phyloP scores from a whole-genome alignment of 1,140 invertebrate genomes.

The Prorops nasuta region DNA sequence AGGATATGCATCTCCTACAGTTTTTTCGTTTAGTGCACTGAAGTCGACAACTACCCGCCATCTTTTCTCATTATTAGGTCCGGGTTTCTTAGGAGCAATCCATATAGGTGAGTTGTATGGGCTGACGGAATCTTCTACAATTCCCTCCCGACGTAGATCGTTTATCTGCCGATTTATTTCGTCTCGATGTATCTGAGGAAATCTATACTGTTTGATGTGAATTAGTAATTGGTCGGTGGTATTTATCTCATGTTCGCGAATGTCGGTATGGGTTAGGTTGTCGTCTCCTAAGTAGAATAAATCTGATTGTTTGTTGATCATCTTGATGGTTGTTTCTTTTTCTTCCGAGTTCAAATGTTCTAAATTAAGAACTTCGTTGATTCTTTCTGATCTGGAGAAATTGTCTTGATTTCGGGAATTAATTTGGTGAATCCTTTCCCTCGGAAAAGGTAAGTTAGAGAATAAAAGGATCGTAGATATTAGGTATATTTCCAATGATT shows the following conservation, averaged over 20 bases:
- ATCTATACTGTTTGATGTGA: background rate
- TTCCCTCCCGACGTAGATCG: background rate
- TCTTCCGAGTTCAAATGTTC: background rate
- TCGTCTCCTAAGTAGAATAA: background rate
- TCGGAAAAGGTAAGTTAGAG: background rate
- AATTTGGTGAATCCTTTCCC: too few species aligned
- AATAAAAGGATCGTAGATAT: background rate
- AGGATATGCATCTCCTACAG: background rate
- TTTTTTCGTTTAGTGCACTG: slow-evolving; percentile 2
- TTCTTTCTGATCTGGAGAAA: background rate
- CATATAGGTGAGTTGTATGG: slow-evolving; percentile 7
- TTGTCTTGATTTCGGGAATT: too few species aligned
- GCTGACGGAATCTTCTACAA: background rate
- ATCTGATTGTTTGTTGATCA: background rate
- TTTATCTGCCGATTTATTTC: slow-evolving; percentile 4
- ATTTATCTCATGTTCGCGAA: background rate
- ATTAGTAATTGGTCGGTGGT: background rate
- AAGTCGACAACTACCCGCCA: slow-evolving; percentile 3
- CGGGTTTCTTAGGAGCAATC: slow-evolving; percentile 5
- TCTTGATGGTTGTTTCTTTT: background rate
- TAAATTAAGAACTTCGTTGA: background rate
- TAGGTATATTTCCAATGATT: background rate
- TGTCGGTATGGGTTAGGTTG: background rate
- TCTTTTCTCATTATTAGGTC: background rate
- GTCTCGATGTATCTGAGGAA: background rate